Evolutionary conservation across 2,113 vertebrate species (phyloP), one percentile per base, ranked within the genome.

Genomic region (Canis aureus): DNA sequence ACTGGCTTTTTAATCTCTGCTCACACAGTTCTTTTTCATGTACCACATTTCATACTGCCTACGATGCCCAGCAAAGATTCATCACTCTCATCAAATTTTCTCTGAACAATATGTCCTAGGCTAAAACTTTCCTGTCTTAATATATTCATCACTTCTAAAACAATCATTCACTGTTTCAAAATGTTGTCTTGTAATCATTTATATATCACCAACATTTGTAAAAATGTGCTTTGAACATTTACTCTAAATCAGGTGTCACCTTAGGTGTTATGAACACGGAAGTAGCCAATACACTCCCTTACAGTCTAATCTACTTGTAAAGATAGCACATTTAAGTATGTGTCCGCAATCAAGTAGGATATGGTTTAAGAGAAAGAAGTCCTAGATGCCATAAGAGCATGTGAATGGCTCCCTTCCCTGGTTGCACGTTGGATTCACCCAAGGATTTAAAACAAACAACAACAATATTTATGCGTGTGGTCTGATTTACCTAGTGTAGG

Each of bases 181-280:
- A 71, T 22, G 12, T 86, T 86, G 5, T 23, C 57, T 25, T 89
- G 0, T 79, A 69, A 84, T 91, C 8, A 74, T 60, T 43, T 1
- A 51, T 93, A 73, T 60, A 71, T 15, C 78, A 60, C 82, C 92
- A 90, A 66, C 69, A 53, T 91, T 80, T 80, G 8, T 86, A 96
- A 95, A 60, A 95, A 60, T 81, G 38, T 60, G 23, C 27, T 69
- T 43, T 74, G 51, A 73, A 11, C 12, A 27, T 9, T 93, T 80
- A 53, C 4, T 73, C 13, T 94, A 84, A 76, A n/a, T 57, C 29
- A 66, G 49, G 11, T 49, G 49, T 66, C 64, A 55, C 49, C 80
- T 60, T 94, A 91, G 15, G 29, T 53, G 19, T 11, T 55, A 13
- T 92, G 11, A 82, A 35, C 67, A 83, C 5, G 64, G 25, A 3